These are phyloP conservation scores for Yasuhikotakia modesta DNA, from an alignment of 2,797 vertebrate species.

Conservation along the genomic window DNA sequence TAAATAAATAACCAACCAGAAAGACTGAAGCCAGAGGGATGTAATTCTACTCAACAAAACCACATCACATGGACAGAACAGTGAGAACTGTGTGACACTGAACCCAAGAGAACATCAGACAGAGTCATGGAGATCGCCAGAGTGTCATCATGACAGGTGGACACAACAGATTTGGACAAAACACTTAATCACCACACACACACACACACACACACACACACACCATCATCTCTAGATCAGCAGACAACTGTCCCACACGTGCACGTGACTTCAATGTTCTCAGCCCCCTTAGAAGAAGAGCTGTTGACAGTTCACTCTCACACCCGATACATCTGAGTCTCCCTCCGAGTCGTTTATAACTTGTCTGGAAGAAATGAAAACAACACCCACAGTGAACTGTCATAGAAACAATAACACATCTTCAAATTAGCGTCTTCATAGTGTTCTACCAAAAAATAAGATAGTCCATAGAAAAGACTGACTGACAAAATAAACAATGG, in stretches of 20 bases:
- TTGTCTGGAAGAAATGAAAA: background rate
- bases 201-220: background rate
- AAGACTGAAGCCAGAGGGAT: background rate
- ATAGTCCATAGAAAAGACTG: background rate
- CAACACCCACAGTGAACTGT: conserved; percentile 3
- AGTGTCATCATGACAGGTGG: conserved; percentile 57
- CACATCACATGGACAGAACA: conserved; percentile 19
- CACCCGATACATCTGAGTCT: background rate
- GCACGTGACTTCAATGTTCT: conserved; percentile 13
- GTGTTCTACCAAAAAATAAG: too few relatives aligned
- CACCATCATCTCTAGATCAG: conserved; percentile 33
- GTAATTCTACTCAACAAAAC: conserved; percentile 12
- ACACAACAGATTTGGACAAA: conserved; percentile 58
- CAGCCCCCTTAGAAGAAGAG: background rate
- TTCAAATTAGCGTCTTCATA: background rate
- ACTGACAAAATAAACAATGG: background rate
- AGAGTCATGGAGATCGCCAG: conserved; percentile 29
- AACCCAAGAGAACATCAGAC: conserved; percentile 35
- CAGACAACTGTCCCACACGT: conserved; percentile 41
- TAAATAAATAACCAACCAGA: background rate
- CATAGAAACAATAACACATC: background rate
- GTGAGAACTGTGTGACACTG: conserved; percentile 27
- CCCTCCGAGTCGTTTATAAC: background rate
- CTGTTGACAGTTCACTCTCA: background rate
- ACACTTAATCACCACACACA: conserved; percentile 51